These are phyloP conservation scores for Hydra vulgaris DNA, from an alignment of 30 jellyfish, hydroid and myxozoan genomes.

Conservation along the genomic window DNA sequence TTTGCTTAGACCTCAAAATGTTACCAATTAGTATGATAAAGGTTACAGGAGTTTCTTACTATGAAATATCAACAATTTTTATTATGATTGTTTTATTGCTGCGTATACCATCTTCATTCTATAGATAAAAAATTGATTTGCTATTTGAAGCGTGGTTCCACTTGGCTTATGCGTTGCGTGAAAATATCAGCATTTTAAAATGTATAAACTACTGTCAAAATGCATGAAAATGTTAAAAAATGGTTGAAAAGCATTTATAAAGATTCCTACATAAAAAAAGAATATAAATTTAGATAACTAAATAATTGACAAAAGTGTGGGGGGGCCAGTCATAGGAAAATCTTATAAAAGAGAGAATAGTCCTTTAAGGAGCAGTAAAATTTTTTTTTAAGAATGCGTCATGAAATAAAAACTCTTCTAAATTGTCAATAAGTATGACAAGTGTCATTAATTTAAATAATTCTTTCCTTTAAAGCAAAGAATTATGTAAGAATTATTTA, in stretches of 20 bases:
- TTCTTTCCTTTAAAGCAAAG: too few species aligned
- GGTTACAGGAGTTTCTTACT: not conserved
- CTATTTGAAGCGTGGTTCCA: not conserved
- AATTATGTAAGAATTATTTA: too few species aligned
- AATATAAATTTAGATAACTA: not conserved
- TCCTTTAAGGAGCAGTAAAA: not conserved
- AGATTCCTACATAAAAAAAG: not conserved
- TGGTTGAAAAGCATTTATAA: not conserved
- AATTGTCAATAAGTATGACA: not conserved
- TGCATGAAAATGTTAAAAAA: not conserved
- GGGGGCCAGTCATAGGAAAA: not conserved
- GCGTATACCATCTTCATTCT: not conserved
- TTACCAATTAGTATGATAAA: not conserved
- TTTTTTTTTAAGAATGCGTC: not conserved
- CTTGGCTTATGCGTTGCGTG: not conserved
- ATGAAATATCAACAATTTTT: not conserved
- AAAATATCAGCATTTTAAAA: not conserved
- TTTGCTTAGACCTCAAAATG: not conserved
- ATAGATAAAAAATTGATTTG: not conserved
- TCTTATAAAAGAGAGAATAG: not conserved
- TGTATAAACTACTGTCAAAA: not conserved
- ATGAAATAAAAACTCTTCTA: not conserved
- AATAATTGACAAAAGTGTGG: not conserved
- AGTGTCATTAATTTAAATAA: not conserved
- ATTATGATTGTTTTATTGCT: not conserved